Percentiles rank a stretch among this genome's conserved stretches.
Evolutionary conservation across 2,113 vertebrate species (phyloP).

Genomic region (Corythoichthys intestinalis): DNA sequence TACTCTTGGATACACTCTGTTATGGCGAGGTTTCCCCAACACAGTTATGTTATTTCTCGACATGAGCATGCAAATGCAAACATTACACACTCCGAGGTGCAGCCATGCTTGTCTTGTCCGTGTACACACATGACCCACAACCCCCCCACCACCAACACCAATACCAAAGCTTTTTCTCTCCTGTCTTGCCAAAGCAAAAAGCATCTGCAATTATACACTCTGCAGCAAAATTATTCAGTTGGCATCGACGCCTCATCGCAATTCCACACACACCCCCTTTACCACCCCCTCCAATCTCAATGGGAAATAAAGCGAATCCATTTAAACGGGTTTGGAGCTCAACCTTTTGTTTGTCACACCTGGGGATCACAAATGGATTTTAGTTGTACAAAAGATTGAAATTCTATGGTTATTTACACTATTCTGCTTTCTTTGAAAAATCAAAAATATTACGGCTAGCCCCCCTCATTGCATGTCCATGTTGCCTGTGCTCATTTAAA

Average conservation of each 20-base stretch:
- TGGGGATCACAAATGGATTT: slow-evolving; percentile 67
- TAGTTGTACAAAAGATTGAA: slow-evolving; percentile 64
- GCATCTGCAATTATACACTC: slow-evolving; percentile 67
- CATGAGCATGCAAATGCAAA: slow-evolving; percentile 22
- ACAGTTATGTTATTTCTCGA: slow-evolving; percentile 22
- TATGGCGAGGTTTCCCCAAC: slow-evolving; percentile 47
- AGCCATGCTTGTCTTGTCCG: slow-evolving; percentile 32
- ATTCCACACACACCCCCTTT: slow-evolving; percentile 42
- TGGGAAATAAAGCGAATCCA: slow-evolving; percentile 63
- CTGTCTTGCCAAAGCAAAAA: slow-evolving; percentile 6
- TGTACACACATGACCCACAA: slow-evolving; percentile 24
- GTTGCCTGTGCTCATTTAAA: slow-evolving; percentile 33
- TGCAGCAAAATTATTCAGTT: slow-evolving; percentile 60
- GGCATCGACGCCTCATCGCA: slow-evolving; percentile 53
- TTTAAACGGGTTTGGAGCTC: slow-evolving; percentile 61
- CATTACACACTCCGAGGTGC: slow-evolving; percentile 41
- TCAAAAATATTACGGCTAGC: not conserved
- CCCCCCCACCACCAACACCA: slow-evolving; percentile 38
- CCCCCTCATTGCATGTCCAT: slow-evolving; percentile 25
- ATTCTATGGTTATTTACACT: slow-evolving; percentile 67
- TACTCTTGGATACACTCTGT: slow-evolving; percentile 57
- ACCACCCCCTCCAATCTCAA: slow-evolving; percentile 26
- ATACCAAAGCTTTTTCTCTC: slow-evolving; percentile 39
- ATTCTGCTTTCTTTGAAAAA: slow-evolving; percentile 5
- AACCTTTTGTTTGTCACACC: slow-evolving; percentile 70